Percentiles rank a stretch among this genome's conserved stretches.
Evolutionary conservation across 2,797 vertebrate genomes (phyloP).

Genomic region (Danio aesculapii): DNA sequence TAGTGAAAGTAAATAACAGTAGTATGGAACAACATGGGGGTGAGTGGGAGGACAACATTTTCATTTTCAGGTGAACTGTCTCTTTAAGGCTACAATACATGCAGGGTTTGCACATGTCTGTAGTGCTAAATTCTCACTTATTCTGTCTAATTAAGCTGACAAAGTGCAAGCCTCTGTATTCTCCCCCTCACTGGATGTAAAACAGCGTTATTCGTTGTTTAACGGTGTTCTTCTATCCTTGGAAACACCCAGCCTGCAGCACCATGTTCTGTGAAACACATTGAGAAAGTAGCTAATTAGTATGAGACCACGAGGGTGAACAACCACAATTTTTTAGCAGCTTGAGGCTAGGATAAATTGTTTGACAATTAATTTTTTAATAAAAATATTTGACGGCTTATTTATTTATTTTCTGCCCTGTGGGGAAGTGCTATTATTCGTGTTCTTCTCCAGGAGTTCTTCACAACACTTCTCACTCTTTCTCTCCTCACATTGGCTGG

Average conservation of each 20-base stretch:
- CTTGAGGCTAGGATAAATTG: constrained; percentile 18
- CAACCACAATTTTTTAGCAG: constrained; percentile 6
- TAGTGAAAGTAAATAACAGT: not conserved
- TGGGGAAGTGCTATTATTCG: constrained; percentile 38
- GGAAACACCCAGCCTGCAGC: constrained; percentile 43
- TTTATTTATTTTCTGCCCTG: constrained; percentile 15
- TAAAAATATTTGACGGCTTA: constrained; percentile 14
- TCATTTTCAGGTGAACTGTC: not conserved
- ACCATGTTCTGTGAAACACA: constrained; percentile 24
- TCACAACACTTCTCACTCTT: constrained; percentile 9
- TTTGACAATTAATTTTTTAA: constrained; percentile 36
- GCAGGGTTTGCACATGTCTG: not conserved
- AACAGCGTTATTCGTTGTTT: constrained; percentile 39
- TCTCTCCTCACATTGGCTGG: constrained; percentile 42
- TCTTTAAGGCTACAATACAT: not conserved
- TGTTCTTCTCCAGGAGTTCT: constrained; percentile 47
- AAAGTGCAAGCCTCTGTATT: not conserved
- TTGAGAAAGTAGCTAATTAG: constrained; percentile 44
- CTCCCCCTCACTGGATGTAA: constrained; percentile 21
- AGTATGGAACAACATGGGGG: not conserved
- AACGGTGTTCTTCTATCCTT: constrained; percentile 20
- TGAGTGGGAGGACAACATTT: not conserved
- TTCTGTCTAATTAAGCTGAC: constrained; percentile 20
- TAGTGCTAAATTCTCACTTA: constrained; percentile 5
- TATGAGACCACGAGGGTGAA: constrained; percentile 23